phyloP scores from a whole-genome alignment of 2,888 invertebrate species.

The Brassicogethes aeneus region DNA sequence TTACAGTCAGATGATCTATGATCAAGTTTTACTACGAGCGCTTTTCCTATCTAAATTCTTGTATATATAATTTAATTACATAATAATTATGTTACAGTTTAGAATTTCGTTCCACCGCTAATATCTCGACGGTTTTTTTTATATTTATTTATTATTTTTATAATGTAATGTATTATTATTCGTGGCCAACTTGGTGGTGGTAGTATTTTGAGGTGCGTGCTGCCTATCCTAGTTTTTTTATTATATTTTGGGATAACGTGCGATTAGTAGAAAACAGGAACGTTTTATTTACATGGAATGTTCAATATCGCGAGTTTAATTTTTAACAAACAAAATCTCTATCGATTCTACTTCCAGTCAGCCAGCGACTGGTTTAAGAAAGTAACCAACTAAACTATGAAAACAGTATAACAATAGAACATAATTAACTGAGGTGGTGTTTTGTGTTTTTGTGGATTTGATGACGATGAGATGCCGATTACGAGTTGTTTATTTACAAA shows the following conservation, averaged over 20 bases:
- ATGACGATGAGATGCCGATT: too few relatives aligned
- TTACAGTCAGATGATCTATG: slow-evolving; percentile 27
- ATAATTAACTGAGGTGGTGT: too few relatives aligned
- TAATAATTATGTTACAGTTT: slow-evolving; percentile 40
- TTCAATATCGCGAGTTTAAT: too few relatives aligned
- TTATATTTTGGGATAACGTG: slow-evolving; percentile 17
- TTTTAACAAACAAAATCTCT: too few relatives aligned
- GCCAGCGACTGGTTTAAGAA: too few relatives aligned
- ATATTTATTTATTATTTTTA: neutral
- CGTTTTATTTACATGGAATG: slow-evolving; percentile 27
- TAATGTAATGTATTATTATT: neutral
- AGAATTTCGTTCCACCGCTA: slow-evolving; percentile 42
- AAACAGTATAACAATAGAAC: too few relatives aligned
- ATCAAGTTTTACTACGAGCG: slow-evolving; percentile 32
- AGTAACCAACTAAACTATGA: too few relatives aligned
- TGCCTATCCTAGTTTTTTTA: slow-evolving; percentile 28
- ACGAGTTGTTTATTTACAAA: too few relatives aligned
- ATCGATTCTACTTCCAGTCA: too few relatives aligned
- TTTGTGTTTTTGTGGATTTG: too few relatives aligned
- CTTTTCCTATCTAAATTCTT: slow-evolving; percentile 32
- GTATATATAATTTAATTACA: slow-evolving; percentile 36
- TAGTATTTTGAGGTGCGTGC: slow-evolving; percentile 22
- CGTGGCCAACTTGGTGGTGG: neutral
- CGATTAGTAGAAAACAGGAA: slow-evolving; percentile 34
- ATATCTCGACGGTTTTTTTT: slow-evolving; percentile 15